Percentiles rank a stretch among this genome's conserved stretches.
phyloP scores from a whole-genome alignment of 2,888 invertebrate species.

The Megaustenia siamemsis region DNA sequence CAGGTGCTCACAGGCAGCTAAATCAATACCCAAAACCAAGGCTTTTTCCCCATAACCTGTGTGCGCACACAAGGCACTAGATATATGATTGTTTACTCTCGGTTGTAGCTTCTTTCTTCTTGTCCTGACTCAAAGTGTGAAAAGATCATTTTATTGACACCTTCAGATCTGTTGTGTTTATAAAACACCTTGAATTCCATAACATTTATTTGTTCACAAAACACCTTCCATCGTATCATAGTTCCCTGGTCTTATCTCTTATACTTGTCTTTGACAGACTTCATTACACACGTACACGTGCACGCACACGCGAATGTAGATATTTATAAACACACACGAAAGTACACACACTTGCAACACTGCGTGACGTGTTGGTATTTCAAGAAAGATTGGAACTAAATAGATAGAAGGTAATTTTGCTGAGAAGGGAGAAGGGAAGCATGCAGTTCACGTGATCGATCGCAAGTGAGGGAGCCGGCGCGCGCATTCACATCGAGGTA shows the following conservation, averaged over 20 bases:
- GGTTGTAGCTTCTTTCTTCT: no score
- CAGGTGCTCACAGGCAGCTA: no score
- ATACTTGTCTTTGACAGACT: neutral
- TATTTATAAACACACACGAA: neutral
- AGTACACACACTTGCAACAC: neutral
- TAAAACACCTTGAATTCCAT: constrained; percentile 26
- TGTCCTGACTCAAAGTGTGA: neutral
- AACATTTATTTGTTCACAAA: neutral
- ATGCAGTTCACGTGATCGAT: constrained; percentile 25
- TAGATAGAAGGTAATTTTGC: neutral
- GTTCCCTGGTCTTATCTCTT: neutral
- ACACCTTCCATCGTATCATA: neutral
- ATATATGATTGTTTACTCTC: no score
- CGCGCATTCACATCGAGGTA: neutral
- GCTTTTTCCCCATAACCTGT: no score
- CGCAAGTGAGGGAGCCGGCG: neutral
- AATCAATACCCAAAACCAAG: no score
- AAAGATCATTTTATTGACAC: neutral
- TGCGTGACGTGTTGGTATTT: neutral
- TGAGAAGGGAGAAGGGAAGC: neutral
- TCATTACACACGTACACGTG: neutral
- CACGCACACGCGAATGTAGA: neutral
- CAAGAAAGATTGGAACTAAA: neutral
- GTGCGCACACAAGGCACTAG: no score
- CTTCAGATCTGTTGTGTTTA: neutral